A percentile compares a stretch with the other conserved stretches of the same genome.
Evolutionary conservation across 2,797 vertebrate genomes (phyloP).

Genomic region (Telmatherina bonti): DNA sequence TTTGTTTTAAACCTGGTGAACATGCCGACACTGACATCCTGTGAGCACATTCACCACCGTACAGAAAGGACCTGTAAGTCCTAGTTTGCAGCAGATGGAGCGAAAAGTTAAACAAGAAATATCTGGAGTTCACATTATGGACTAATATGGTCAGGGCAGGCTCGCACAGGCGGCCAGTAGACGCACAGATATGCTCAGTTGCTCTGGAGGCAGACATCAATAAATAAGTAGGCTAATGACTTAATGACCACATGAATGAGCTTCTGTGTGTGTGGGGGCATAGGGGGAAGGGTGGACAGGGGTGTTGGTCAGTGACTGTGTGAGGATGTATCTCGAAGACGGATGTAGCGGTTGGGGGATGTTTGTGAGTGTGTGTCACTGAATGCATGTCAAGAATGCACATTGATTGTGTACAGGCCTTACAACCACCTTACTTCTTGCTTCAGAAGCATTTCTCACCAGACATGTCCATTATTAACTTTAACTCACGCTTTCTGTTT

Average conservation of each 20-base stretch:
- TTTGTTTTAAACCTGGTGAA: not conserved
- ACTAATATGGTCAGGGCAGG: slow-evolving; percentile 68
- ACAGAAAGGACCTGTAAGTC: not conserved
- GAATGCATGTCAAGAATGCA: slow-evolving; percentile 20
- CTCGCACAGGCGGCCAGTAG: slow-evolving; percentile 35
- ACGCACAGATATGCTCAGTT: slow-evolving; percentile 53
- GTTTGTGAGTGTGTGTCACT: slow-evolving; percentile 9
- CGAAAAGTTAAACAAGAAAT: slow-evolving; percentile 9
- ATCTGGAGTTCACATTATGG: slow-evolving; percentile 21
- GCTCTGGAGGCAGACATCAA: slow-evolving; percentile 72
- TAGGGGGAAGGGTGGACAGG: slow-evolving; percentile 35
- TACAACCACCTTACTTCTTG: not conserved
- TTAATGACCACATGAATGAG: slow-evolving; percentile 77
- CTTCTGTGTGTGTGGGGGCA: slow-evolving; percentile 61
- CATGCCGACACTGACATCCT: not conserved
- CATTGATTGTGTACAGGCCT: not conserved
- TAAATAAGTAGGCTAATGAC: slow-evolving; percentile 79
- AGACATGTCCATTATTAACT: not conserved
- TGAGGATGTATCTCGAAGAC: slow-evolving; percentile 13
- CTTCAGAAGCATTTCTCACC: not conserved
- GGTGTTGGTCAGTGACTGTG: slow-evolving; percentile 48
- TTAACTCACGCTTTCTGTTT: not conserved
- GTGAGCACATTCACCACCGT: too few species aligned
- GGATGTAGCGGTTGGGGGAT: slow-evolving; percentile 27
- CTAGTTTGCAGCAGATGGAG: not conserved